Evolutionary conservation across 2,797 vertebrate genomes (phyloP).

Genomic region (Apogon talboti): DNA sequence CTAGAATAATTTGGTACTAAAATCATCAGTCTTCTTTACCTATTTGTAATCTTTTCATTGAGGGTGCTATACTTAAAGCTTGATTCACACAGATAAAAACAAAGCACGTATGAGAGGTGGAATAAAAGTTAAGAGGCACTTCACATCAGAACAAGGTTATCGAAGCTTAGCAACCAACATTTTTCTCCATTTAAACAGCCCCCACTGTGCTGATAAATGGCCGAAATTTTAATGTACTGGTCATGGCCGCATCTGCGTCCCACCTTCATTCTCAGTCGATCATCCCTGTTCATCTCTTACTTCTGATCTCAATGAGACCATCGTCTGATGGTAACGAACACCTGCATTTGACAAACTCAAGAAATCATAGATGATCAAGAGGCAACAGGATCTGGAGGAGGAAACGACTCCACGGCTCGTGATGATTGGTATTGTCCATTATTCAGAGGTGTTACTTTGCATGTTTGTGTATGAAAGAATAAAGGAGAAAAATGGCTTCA

Average conservation of each 20-base stretch:
- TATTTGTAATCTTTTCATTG: constrained; percentile 15
- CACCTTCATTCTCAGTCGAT: constrained; percentile 5
- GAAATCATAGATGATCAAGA: constrained; percentile 28
- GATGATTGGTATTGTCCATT: constrained; percentile 30
- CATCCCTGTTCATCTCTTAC: constrained; percentile 7
- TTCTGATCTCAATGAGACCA: constrained; percentile 35
- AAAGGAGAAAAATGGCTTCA: constrained; percentile 59
- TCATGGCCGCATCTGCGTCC: constrained; percentile 13
- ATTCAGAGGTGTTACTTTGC: constrained; percentile 34
- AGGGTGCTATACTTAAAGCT: constrained; percentile 29
- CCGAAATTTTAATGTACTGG: constrained; percentile 13
- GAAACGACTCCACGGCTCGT: constrained; percentile 32
- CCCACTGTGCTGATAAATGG: constrained; percentile 10
- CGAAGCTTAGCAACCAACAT: constrained; percentile 29
- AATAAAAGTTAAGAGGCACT: constrained; percentile 71
- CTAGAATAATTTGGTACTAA: constrained; percentile 6
- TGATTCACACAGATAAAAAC: constrained; percentile 25
- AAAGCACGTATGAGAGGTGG: constrained; percentile 32
- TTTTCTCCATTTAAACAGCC: constrained; percentile 28
- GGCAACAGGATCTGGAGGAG: constrained; percentile 30
- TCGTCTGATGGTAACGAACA: constrained; percentile 20
- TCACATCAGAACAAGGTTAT: constrained; percentile 49
- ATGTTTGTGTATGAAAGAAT: constrained; percentile 8
- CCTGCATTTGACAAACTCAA: constrained; percentile 24
- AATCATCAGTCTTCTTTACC: constrained; percentile 1